Conservation (phyloP, 2,888 invertebrate species). For the Sisyra terminalis region DNA sequence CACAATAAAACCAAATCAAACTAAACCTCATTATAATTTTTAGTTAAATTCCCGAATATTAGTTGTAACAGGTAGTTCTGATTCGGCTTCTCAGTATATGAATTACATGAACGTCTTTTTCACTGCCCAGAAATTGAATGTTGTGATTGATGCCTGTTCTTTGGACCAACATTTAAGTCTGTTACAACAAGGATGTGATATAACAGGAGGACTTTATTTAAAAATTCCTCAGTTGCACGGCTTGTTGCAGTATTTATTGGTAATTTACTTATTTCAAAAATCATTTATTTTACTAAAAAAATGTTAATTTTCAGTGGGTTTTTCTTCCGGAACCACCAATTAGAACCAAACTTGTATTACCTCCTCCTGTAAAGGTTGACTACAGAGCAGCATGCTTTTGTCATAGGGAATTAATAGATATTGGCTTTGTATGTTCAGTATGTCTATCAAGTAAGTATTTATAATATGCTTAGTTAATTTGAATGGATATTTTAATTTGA, state of each 20-base stretch:
- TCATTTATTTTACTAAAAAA: slow-evolving; percentile 9
- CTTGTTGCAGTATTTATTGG: slow-evolving; percentile 70
- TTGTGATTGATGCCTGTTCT: slow-evolving; percentile 84
- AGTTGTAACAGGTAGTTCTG: slow-evolving; percentile 77
- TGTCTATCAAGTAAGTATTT: slow-evolving; percentile 72
- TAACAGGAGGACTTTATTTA: slow-evolving; percentile 84
- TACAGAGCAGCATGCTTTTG: slow-evolving; percentile 97
- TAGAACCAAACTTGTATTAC: slow-evolving; percentile 67
- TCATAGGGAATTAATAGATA: slow-evolving; percentile 84
- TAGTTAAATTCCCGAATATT: slow-evolving; percentile 59
- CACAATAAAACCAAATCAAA: not conserved
- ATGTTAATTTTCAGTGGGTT: slow-evolving; percentile 50
- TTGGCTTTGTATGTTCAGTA: slow-evolving; percentile 95
- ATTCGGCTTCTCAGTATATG: slow-evolving; percentile 90
- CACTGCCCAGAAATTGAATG: slow-evolving; percentile 73
- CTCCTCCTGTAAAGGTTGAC: slow-evolving; percentile 82
- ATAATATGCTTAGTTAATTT: too few relatives aligned
- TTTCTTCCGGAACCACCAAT: slow-evolving; percentile 76
- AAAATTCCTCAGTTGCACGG: slow-evolving; percentile 78
- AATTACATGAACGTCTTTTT: slow-evolving; percentile 98
- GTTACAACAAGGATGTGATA: slow-evolving; percentile 91
- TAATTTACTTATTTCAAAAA: slow-evolving; percentile 23
- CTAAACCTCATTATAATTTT: slow-evolving; percentile 4
- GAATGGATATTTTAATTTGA: too few relatives aligned
- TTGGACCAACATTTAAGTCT: slow-evolving; percentile 80